Conservation (phyloP, 1,140 invertebrate species). For the Himalopsyche phryganea region DNA sequence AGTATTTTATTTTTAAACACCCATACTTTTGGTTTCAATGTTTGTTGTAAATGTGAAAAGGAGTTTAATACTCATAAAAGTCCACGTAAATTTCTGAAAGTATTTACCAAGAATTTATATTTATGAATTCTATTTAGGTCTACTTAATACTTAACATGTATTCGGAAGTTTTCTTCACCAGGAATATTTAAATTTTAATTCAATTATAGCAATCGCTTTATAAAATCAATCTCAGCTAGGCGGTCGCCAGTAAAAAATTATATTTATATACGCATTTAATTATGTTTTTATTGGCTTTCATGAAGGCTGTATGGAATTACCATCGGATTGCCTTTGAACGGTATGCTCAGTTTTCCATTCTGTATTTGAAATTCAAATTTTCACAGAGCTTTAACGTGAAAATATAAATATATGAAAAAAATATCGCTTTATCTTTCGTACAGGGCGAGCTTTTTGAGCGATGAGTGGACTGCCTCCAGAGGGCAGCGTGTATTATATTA, state of each 20-base stretch:
- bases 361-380: conserved; percentile 35
- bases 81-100: no score
- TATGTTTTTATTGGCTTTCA: conserved; percentile 18
- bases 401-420: conserved; percentile 30
- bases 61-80: no score
- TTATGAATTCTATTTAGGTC: no score
- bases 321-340: conserved; percentile 10
- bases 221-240: conserved; percentile 1
- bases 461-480: conserved; percentile 24
- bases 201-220: not conserved
- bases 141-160: no score
- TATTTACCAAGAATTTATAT: no score
- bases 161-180: no score
- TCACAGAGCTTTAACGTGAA: conserved; percentile 23
- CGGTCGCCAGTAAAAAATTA: not conserved
- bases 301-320: conserved; percentile 6
- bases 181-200: no score
- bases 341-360: conserved; percentile 25
- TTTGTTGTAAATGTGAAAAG: no score
- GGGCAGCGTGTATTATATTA: conserved; percentile 25
- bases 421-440: conserved; percentile 20
- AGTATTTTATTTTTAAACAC: no score
- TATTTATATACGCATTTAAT: conserved; percentile 10
- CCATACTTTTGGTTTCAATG: no score
- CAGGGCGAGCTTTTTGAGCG: conserved; percentile 26